Evolutionary conservation across 1,140 invertebrate genomes (phyloP), one percentile per base, ranked within the genome.

Genomic region (Capitella teleta): DNA sequence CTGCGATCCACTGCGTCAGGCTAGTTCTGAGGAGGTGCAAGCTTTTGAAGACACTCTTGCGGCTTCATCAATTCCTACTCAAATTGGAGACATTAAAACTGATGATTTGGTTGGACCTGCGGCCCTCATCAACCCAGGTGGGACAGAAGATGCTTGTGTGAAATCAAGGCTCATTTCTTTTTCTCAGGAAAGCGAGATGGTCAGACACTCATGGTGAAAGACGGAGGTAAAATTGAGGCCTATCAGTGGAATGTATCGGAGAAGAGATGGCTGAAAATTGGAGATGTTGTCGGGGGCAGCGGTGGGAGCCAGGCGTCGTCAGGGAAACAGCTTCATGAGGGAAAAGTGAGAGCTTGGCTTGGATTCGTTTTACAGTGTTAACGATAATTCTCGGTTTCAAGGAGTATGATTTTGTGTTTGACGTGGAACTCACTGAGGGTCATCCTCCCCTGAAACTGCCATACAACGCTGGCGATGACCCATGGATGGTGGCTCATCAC

Each of bases 351-450:
- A 43, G 36, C 6, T 2, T 18, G 36, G 16, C 36, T 6, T 37
- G 36, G 8, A 37, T 18, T 37, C 36, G 6, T 5, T 37, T 18
- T 37, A 21, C 36, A 37, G 6, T 6, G 21, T 6, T 37, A 37
- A 37, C 16, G 8, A n/a, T 37, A 21, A 6, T 37, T 24, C 25
- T 40, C n/a, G 21, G 14, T 24, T 19, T 40, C 52, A 64, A 85
- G 78, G 83, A 89, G 61, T 96, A 96, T 67, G 93, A 97, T 74
- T 95, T 82, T 74, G 91, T 96, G 18, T 97, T 97, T 68, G 84
- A 80, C 55, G 87, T 98, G 3, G 90, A 94, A 59, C 83, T 96
- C 49, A 85, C 93, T 64, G 90, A 94, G 64, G 87, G 84, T 1
- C 79, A 81, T 40, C 84, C 86, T 2, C 79, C 87, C 0, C 71